Base-by-base conservation (phyloP, 2,888 invertebrate species). In the Protodeltote pygarga region DNA sequence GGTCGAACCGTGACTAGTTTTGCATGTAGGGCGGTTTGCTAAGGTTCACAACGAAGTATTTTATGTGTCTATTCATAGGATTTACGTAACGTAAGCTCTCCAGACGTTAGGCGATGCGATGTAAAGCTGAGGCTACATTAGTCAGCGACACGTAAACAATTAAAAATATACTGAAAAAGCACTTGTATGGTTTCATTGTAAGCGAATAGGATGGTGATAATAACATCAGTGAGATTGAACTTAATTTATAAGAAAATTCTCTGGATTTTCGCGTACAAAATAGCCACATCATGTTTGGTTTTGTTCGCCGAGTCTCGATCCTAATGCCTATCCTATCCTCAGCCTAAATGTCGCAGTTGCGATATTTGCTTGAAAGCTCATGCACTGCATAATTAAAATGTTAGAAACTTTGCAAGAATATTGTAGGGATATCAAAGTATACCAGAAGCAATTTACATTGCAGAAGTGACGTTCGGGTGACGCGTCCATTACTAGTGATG, bases 1-100 rank as follows among this genome's bases (percentile, higher is more conserved):
- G 88, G 85, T 83, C 80, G 79, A 72, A 71, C 82, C 85, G 88
- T 89, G 89, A 89, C 88, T 88, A 78, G 84, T 87, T 89, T 88
- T 88, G 87, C 86, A 86, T 89, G 84, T 83, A 80, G 83, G 83
- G 79, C 81, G 76, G 75, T 74, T 76, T 64, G 69, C 65, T 75
- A 74, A 72, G 67, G 63, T 75, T 77, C 33, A 42, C 34, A 80
- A 73, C 75, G 50, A 63, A 77, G 70, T 83, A 75, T 75, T 85
- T 81, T 82, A 81, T 83, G 76, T 75, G 65, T 75, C 77, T 81
- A 82, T 81, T 83, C 75, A 79, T 70, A 69, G 75, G 69, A 80
- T 83, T 81, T 77, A 81, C 73, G 74, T 77, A 75, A 81, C 73
- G 74, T 77, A 75, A 80, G 77, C 68, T 75, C 59, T 77, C 66